These are phyloP conservation scores for Cotesia congregata DNA, from an alignment of 2,888 invertebrate species.

Conservation along the genomic window DNA sequence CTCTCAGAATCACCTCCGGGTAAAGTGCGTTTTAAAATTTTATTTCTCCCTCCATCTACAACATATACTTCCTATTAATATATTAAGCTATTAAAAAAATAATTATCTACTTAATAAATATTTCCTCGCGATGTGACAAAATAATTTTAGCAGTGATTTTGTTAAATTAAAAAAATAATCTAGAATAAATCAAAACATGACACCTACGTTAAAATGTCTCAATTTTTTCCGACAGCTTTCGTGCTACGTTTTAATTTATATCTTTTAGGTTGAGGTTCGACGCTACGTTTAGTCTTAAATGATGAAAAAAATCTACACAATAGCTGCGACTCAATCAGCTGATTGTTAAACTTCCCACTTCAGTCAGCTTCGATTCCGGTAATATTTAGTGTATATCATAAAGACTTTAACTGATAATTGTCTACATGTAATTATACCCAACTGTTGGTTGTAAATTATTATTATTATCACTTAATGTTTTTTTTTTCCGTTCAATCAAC, in stretches of 20 bases:
- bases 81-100: background rate
- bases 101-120: background rate
- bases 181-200: background rate
- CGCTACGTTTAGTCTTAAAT: background rate
- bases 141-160: background rate
- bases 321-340: background rate
- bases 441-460: background rate
- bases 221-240: conserved; percentile 11
- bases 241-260: background rate
- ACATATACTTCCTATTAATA: background rate
- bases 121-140: background rate
- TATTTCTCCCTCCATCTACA: conserved; percentile 10
- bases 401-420: background rate
- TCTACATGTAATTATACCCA: background rate
- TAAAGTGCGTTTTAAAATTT: background rate
- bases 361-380: background rate
- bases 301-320: background rate
- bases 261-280: background rate
- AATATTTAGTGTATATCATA: background rate
- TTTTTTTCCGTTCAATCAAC: background rate
- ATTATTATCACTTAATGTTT: background rate
- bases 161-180: background rate
- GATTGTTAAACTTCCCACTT: background rate
- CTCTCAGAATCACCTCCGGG: background rate
- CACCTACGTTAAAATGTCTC: conserved; percentile 18